Evolutionary conservation across 2,113 vertebrate genomes (phyloP).

Genomic region (Paraplagusia blochii): DNA sequence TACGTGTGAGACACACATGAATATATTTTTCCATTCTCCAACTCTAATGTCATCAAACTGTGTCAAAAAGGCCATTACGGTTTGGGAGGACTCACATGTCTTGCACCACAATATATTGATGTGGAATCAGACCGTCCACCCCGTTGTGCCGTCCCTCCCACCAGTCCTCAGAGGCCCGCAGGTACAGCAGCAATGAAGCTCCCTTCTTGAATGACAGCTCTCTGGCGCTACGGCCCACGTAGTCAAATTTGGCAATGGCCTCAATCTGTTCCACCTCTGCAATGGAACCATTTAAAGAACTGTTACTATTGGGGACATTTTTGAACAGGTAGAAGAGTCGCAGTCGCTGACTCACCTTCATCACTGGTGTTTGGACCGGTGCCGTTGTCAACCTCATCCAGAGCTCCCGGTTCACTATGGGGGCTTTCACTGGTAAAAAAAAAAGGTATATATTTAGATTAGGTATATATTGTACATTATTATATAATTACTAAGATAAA

Average conservation of each 20-base stretch:
- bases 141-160: constrained; percentile 96
- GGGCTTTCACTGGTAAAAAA: constrained; percentile 85
- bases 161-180: constrained; percentile 93
- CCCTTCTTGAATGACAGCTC: constrained; percentile 97
- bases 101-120: constrained; percentile 96
- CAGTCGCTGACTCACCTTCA: constrained; percentile 80
- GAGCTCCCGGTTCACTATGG: constrained; percentile 91
- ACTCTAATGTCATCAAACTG: too few species aligned
- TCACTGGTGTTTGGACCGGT: constrained; percentile 93
- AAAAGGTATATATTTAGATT: constrained; percentile 4
- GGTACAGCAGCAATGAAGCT: constrained; percentile 89
- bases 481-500: too few species aligned
- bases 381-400: constrained; percentile 93
- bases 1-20: too few species aligned
- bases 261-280: constrained; percentile 92
- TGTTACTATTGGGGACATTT: constrained; percentile 1
- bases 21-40: too few species aligned
- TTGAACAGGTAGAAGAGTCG: too few species aligned
- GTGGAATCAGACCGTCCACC: constrained; percentile 90
- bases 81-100: constrained; percentile 94
- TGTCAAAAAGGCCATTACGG: too few species aligned
- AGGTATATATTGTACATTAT: too few species aligned
- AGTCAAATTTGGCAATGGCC: constrained; percentile 95
- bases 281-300: constrained; percentile 28
- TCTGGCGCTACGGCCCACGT: constrained; percentile 85